Base-by-base conservation (phyloP, 2,888 invertebrate genomes). In the Eulithis testata region DNA sequence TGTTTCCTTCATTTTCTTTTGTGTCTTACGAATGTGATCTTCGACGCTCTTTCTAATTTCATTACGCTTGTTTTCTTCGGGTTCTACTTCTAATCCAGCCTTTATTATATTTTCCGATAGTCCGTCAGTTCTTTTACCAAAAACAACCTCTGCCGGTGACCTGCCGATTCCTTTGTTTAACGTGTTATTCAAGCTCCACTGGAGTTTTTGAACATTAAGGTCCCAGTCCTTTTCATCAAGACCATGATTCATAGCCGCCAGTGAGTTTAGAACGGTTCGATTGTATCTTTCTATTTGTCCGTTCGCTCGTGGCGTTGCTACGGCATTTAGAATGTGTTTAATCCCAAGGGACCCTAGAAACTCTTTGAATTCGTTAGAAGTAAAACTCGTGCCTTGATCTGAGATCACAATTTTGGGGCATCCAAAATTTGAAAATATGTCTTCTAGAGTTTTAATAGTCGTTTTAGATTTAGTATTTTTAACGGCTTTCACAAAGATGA, bases 211-310 rank as follows among this genome's bases (percentile, higher is more conserved):
- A 3, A 65, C 1, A 57, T 59, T 43, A 8, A 37, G 3, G 21
- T 66, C 66, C 62, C 65, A 66, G 11, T 54, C 49, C 3, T 3
- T n/a, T 9, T 66, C 55, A 27, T 47, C 8, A 11, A n/a, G 11
- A 4, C 31, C n/a, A 43, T 63, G 47, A 43, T 52, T 56, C 51
- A 56, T 51, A 1, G 62, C n/a, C 1, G 50, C 51, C 4, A 66
- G 40, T 8, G 65, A 57, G 0, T 11, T 21, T 9, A 66, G 7
- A 1, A 66, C 58, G 0, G 61, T 66, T 9, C 65, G 43, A 31
- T 65, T 60, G 12, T 61, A 65, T 0, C 61, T 11, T 11, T 65
- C 65, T 2, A 60, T 58, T 31, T 66, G 66, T 12, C 56, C 65
- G 37, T 65, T 65, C 6, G 65, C 57, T 0, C 65, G 52, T 3